Evolutionary conservation across 2,113 vertebrate species (phyloP).

Genomic region (Eptesicus fuscus): DNA sequence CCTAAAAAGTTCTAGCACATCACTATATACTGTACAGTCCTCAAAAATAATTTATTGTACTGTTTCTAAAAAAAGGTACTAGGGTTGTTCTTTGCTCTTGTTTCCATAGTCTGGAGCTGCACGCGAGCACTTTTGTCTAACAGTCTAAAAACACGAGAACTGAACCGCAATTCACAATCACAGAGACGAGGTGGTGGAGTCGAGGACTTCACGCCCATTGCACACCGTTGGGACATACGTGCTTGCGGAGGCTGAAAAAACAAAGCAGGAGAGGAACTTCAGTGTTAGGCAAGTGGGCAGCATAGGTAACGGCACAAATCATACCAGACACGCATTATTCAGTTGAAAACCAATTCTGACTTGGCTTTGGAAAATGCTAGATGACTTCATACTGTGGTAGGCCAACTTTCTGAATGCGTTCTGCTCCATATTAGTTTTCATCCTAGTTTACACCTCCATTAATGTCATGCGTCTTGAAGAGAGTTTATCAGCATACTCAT

Average conservation of each 20-base stretch:
- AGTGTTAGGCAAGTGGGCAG: not conserved
- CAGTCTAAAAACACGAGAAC: slow-evolving; percentile 88
- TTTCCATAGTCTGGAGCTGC: slow-evolving; percentile 76
- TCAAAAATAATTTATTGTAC: slow-evolving; percentile 99
- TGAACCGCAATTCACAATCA: slow-evolving; percentile 83
- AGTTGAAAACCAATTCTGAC: not conserved
- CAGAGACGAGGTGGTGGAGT: slow-evolving; percentile 99
- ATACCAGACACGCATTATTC: not conserved
- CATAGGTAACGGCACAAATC: not conserved
- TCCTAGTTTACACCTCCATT: not conserved
- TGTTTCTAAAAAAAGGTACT: slow-evolving; percentile 93
- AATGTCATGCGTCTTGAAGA: not conserved
- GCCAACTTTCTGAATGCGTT: not conserved
- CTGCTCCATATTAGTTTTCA: not conserved
- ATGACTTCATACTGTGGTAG: not conserved
- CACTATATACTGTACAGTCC: slow-evolving; percentile 97
- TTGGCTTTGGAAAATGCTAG: not conserved
- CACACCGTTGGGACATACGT: slow-evolving; percentile 94
- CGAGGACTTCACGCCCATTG: slow-evolving; percentile 98
- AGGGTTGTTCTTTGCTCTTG: slow-evolving; percentile 77
- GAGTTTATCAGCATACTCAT: not conserved
- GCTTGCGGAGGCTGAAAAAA: slow-evolving; percentile 91
- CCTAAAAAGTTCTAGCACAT: slow-evolving; percentile 95
- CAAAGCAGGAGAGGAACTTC: slow-evolving; percentile 35
- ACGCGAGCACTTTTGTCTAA: slow-evolving; percentile 87